Conservation (phyloP, 2,797 vertebrate genomes). For the Sarcoramphus papa region DNA sequence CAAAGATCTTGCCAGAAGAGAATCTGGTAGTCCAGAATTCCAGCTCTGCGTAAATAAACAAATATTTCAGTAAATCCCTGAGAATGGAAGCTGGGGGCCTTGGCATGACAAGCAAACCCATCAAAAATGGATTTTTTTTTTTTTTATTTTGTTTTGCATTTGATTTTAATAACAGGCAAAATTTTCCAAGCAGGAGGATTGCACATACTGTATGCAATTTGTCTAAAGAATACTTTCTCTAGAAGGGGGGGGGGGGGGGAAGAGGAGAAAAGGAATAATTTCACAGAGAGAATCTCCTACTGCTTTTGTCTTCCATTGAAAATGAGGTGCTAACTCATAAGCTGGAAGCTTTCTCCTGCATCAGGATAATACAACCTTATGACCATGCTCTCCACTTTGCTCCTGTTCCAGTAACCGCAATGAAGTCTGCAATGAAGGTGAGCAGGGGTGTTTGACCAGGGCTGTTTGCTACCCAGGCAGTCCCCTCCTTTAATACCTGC, state of each 20-base stretch:
- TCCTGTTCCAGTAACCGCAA: not conserved
- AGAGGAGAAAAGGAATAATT: not conserved
- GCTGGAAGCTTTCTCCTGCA: not conserved
- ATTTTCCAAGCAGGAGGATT: not conserved
- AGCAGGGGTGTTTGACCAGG: not conserved
- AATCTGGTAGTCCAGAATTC: not conserved
- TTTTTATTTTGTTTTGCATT: conserved; percentile 11
- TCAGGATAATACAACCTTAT: not conserved
- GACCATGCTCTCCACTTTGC: not conserved
- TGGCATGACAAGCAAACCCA: conserved; percentile 33
- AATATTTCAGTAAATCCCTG: conserved; percentile 26
- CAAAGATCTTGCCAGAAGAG: not conserved
- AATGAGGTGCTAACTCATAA: not conserved
- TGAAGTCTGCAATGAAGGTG: not conserved
- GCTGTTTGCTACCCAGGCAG: not conserved
- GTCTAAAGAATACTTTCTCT: not conserved
- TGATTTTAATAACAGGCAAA: conserved; percentile 31
- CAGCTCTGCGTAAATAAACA: conserved; percentile 32
- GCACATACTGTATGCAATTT: not conserved
- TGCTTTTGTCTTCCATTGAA: not conserved
- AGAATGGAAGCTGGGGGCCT: conserved; percentile 18
- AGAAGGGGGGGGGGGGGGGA: not conserved
- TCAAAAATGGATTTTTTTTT: conserved; percentile 3
- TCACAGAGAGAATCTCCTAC: not conserved
- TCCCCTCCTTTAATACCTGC: not conserved